Conservation (phyloP, 2,797 vertebrate genomes). For the Acipenser transmontanus region DNA sequence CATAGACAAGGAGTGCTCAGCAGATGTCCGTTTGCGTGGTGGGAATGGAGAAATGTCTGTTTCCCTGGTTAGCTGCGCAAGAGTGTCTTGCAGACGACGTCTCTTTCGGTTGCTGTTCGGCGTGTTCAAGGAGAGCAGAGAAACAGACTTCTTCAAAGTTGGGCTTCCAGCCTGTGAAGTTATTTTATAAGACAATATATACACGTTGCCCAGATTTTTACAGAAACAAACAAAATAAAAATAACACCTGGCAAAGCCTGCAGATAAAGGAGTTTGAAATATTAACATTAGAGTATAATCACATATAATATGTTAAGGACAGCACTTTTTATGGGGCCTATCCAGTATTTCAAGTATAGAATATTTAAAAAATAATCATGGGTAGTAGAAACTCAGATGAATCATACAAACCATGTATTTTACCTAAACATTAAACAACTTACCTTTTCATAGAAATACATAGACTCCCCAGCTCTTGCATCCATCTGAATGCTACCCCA, state of each 20-base stretch:
- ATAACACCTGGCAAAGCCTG: background rate
- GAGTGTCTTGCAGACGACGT: slow-evolving; percentile 80
- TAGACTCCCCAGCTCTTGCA: slow-evolving; percentile 89
- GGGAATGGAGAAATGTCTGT: slow-evolving; percentile 87
- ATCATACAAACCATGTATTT: background rate
- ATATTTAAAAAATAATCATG: no score
- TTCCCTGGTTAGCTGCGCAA: slow-evolving; percentile 87
- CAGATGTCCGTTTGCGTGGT: slow-evolving; percentile 84
- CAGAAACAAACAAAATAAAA: background rate
- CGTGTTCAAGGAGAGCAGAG: slow-evolving; percentile 81
- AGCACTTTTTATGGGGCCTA: no score
- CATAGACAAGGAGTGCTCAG: slow-evolving; percentile 85
- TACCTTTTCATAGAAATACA: slow-evolving; percentile 96
- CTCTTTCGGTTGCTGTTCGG: slow-evolving; percentile 90
- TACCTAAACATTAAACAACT: slow-evolving; percentile 14
- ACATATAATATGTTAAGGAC: no score
- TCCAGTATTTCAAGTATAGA: no score
- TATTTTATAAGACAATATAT: background rate
- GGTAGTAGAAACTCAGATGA: no score
- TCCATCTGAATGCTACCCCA: slow-evolving; percentile 99
- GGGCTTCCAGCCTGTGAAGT: slow-evolving; percentile 72
- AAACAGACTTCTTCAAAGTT: slow-evolving; percentile 87
- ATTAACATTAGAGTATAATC: no score
- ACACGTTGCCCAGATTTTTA: background rate
- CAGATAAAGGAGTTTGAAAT: no score